These are phyloP conservation scores for Erethizon dorsatum DNA, from an alignment of 2,797 vertebrate genomes.

Conservation along the genomic window DNA sequence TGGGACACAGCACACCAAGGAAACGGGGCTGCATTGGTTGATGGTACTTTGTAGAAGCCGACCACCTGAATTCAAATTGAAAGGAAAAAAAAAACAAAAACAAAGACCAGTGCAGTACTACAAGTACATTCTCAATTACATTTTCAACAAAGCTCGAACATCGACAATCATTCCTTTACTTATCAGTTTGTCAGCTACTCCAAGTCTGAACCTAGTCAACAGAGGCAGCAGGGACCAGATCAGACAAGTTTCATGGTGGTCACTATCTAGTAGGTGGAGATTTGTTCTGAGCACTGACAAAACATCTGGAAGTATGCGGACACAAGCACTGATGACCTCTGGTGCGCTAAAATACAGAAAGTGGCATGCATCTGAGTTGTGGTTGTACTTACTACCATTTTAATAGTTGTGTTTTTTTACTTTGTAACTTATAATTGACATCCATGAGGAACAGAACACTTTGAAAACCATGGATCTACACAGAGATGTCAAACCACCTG, in stretches of 20 bases:
- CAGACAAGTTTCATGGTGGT: neutral
- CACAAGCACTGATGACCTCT: neutral
- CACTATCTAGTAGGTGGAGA: neutral
- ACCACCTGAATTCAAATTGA: neutral
- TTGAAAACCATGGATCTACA: neutral
- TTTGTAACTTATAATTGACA: conserved; percentile 1
- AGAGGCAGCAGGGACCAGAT: neutral
- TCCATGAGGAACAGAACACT: neutral
- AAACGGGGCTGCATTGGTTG: neutral
- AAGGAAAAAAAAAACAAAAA: neutral
- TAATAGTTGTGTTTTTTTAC: neutral
- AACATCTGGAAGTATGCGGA: neutral
- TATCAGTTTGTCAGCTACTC: neutral
- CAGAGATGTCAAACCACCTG: neutral
- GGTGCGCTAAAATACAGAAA: neutral
- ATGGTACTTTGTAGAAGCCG: neutral
- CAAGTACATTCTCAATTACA: too few species aligned
- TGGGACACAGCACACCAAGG: neutral
- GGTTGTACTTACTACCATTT: neutral
- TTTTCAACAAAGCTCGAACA: neutral
- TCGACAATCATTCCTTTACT: neutral
- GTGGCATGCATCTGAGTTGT: neutral
- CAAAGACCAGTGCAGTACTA: neutral
- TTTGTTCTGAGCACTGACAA: neutral
- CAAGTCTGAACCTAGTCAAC: neutral